Base-by-base conservation (phyloP, 1,140 invertebrate species). In the Eueides isabella region DNA sequence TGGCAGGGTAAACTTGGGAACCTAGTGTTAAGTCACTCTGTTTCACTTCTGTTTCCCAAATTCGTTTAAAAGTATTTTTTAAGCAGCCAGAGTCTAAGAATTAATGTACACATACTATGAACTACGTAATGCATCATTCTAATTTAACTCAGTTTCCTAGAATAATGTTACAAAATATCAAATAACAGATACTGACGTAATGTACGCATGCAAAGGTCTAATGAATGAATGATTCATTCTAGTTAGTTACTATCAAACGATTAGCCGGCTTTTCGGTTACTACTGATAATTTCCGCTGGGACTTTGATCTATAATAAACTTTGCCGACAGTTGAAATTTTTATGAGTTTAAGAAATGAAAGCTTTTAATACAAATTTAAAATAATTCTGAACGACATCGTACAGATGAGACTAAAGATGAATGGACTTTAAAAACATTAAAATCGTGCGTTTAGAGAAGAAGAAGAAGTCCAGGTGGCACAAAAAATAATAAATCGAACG, bases 181-280 rank as follows among this genome's bases (percentile, higher is more conserved):
- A 61, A 69, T 69, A 69, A 30, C 44, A 61, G 48, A 61, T 35
- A 61, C 19, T 66, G 63, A 66, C 41, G 70, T 35, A 66, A 55
- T 61, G 33, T 19, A 38, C 33, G 63, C 48, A 68, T 30, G 38
- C 5, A 44, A 44, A 68, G 38, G 55, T 28, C 67, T 69, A 65
- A 74, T 69, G 72, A 74, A 72, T 72, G 71, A 35, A 55, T 74
- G 72, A 68, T 64, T 74, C 72, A 70, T 74, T n/a, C 69, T 71
- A 63, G 55, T 55, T 26, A 62, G 68, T 61, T 44, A 72, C 62
- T 69, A 74, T 65, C 61, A 64, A 74, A 74, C 67, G 67, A 65
- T 69, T 65, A 68, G 38, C 72, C 61, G 72, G 64, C 61, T 69
- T 64, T 74, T 74, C 30, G 72, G 35, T 64, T 74, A 38, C 38